Percentiles rank a stretch among this genome's conserved stretches.
phyloP scores from a whole-genome alignment of 1,140 invertebrate genomes.

The Drosophila arawakana region DNA sequence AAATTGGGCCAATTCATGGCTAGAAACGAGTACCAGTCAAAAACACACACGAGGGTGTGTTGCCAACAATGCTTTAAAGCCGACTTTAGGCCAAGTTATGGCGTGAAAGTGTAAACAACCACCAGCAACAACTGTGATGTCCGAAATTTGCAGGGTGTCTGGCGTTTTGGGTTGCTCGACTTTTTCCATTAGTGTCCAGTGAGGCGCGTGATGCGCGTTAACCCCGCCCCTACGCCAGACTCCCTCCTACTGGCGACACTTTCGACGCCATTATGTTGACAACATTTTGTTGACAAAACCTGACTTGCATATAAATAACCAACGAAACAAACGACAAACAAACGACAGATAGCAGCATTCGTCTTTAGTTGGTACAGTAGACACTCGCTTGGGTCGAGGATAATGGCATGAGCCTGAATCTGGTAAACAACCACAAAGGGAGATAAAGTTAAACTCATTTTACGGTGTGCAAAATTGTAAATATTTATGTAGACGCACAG shows the following conservation, averaged over 20 bases:
- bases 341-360: conserved; percentile 43
- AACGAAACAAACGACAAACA: conserved; percentile 59
- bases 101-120: conserved; percentile 60
- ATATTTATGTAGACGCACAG: conserved; percentile 70
- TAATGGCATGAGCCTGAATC: conserved; percentile 47
- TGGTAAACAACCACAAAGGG: conserved; percentile 78
- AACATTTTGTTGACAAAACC: conserved; percentile 65
- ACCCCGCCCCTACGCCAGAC: conserved; percentile 26
- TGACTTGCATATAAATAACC: conserved; percentile 82
- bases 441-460: conserved; percentile 83
- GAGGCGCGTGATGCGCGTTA: conserved; percentile 70
- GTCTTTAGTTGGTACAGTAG: conserved; percentile 6
- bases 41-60: neutral
- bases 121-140: conserved; percentile 24
- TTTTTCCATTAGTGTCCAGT: conserved; percentile 81
- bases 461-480: conserved; percentile 79
- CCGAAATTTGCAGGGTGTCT: conserved; percentile 3
- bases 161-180: conserved; percentile 18
- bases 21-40: neutral
- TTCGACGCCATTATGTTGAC: conserved; percentile 65
- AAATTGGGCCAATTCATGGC: conserved; percentile 57
- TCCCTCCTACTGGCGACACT: conserved; percentile 28
- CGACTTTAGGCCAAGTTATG: conserved; percentile 60
- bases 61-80: conserved; percentile 47
- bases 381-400: neutral